phyloP scores from a whole-genome alignment of 2,797 vertebrate genomes.

The Leuciscus waleckii region DNA sequence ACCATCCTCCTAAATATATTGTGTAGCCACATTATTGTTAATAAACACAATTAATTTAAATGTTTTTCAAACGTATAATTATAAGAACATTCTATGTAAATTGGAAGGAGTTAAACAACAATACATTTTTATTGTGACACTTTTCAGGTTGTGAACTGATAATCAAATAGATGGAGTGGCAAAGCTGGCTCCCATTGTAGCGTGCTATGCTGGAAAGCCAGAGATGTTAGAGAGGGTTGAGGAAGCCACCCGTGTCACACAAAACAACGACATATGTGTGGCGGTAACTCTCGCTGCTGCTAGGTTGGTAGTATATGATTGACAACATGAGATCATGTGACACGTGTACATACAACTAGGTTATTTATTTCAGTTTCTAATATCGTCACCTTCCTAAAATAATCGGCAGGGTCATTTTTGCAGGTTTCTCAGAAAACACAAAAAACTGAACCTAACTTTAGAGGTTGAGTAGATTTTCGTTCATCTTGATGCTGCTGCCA shows the following conservation, averaged over 20 bases:
- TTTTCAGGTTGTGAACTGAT: constrained; percentile 72
- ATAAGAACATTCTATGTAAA: background rate
- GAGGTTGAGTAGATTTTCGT: no score
- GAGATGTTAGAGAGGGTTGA: constrained; percentile 80
- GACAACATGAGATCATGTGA: background rate
- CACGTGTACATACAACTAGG: background rate
- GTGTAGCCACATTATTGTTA: background rate
- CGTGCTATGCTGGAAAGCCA: constrained; percentile 71
- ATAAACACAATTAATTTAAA: background rate
- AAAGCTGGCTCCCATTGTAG: constrained; percentile 77
- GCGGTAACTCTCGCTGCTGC: constrained; percentile 77
- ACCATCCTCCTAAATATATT: background rate
- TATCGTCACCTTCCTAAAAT: background rate
- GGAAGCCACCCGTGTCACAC: constrained; percentile 71
- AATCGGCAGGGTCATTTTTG: no score
- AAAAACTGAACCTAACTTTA: no score
- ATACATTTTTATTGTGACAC: background rate
- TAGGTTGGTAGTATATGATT: constrained; percentile 62
- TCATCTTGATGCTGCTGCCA: no score
- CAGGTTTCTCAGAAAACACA: no score
- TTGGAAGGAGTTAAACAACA: background rate
- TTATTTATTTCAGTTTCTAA: background rate
- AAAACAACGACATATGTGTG: constrained; percentile 77
- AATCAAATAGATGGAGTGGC: constrained; percentile 78
- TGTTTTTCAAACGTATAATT: background rate